These are phyloP conservation scores for Cephus pulcher DNA, from an alignment of 2,888 invertebrate genomes.

Conservation along the genomic window DNA sequence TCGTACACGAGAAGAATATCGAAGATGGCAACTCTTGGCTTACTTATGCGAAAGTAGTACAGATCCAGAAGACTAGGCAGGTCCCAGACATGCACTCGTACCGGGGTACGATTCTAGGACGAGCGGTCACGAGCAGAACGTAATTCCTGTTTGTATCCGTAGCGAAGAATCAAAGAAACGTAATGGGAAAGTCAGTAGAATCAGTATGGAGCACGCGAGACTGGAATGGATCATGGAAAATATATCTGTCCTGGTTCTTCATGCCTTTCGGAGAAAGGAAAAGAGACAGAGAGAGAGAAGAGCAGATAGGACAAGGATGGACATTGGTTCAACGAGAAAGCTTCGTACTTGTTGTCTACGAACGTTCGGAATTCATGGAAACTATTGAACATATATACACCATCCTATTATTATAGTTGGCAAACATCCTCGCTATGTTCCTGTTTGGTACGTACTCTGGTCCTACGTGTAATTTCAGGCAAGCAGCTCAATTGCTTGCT, in stretches of 20 bases:
- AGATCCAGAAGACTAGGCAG: neutral
- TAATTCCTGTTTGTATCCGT: conserved; percentile 21
- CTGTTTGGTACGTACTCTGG: neutral
- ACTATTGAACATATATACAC: neutral
- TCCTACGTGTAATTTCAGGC: neutral
- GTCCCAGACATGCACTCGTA: neutral
- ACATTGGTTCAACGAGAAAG: neutral
- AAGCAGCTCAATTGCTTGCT: conserved; percentile 1
- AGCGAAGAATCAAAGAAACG: conserved; percentile 8
- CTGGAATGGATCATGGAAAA: conserved; percentile 1
- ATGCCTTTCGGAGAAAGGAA: neutral
- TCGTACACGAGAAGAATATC: neutral
- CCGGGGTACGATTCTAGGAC: conserved; percentile 34
- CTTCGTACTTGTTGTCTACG: neutral
- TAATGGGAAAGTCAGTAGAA: conserved; percentile 16
- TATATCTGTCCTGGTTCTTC: neutral
- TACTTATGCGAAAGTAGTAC: neutral
- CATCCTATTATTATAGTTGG: neutral
- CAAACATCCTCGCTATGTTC: neutral
- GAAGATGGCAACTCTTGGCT: neutral
- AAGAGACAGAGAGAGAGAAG: neutral
- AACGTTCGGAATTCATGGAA: neutral
- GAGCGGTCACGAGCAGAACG: conserved; percentile 37
- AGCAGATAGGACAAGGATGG: neutral
- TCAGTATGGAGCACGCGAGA: conserved; percentile 10